phyloP scores from a whole-genome alignment of 2,113 vertebrate species.

The Phalacrocorax pelagicus region DNA sequence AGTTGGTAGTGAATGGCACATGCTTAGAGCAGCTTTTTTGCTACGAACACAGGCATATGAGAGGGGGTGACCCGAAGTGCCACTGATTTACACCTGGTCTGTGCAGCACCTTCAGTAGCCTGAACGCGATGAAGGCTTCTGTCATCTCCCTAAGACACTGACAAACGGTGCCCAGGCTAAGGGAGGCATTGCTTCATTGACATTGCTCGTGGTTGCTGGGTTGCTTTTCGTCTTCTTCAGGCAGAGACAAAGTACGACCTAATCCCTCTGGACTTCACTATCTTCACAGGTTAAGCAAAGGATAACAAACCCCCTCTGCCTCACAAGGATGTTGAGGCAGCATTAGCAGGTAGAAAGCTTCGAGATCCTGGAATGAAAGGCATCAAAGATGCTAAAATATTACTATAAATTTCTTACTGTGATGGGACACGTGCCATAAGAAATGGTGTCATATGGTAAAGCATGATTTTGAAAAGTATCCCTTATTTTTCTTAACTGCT shows the following conservation, averaged over 20 bases:
- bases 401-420: neutral
- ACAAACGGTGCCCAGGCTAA: fast-evolving
- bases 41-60: fast-evolving
- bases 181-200: neutral
- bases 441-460: neutral
- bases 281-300: neutral
- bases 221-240: neutral
- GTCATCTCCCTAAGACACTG: fast-evolving
- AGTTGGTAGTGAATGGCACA: fast-evolving
- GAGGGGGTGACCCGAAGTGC: neutral
- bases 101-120: neutral
- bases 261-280: neutral
- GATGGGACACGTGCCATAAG: neutral
- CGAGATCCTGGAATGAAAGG: neutral
- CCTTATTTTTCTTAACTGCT: neutral
- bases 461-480: no score
- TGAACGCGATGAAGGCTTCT: neutral
- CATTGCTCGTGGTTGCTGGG: neutral
- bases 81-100: fast-evolving
- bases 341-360: neutral
- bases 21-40: neutral
- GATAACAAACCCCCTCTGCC: neutral
- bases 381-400: neutral
- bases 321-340: neutral
- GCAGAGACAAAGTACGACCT: neutral